Conservation (phyloP, 2,888 invertebrate species). For the Anticlea derivata region DNA sequence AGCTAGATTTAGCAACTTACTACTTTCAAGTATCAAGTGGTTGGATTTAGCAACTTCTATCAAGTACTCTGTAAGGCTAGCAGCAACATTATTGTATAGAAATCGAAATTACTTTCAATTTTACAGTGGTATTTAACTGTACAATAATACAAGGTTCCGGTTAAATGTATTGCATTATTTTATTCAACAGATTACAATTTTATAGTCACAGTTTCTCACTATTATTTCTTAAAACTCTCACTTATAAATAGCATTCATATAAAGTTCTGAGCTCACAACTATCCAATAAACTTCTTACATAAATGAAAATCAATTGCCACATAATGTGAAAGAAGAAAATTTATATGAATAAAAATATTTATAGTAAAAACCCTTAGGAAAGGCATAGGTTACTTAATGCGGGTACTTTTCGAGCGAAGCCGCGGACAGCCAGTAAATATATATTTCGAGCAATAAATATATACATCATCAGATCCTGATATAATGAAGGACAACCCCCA, state of each 20-base stretch:
- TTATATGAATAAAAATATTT: too few relatives aligned
- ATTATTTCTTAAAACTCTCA: constrained; percentile 41
- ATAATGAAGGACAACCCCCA: too few relatives aligned
- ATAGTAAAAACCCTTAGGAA: too few relatives aligned
- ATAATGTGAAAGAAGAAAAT: too few relatives aligned
- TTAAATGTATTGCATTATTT: constrained; percentile 66
- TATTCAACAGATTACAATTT: constrained; percentile 71
- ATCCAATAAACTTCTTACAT: too few relatives aligned
- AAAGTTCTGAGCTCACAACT: too few relatives aligned
- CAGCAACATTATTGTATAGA: constrained; percentile 18
- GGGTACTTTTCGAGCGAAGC: too few relatives aligned
- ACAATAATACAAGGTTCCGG: constrained; percentile 46
- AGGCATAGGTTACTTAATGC: too few relatives aligned
- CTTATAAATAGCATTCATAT: neutral
- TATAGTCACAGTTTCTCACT: constrained; percentile 67
- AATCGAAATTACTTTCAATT: constrained; percentile 26
- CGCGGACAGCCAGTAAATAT: too few relatives aligned
- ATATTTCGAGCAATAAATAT: too few relatives aligned
- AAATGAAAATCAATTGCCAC: too few relatives aligned
- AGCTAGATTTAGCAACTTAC: constrained; percentile 3
- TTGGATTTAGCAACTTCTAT: neutral
- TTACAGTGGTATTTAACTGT: constrained; percentile 43
- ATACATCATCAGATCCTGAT: too few relatives aligned
- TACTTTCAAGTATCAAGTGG: constrained; percentile 9
- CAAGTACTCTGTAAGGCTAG: constrained; percentile 7